Conservation (phyloP, 2,113 vertebrate species). For the Himantopus leucocephalus region DNA sequence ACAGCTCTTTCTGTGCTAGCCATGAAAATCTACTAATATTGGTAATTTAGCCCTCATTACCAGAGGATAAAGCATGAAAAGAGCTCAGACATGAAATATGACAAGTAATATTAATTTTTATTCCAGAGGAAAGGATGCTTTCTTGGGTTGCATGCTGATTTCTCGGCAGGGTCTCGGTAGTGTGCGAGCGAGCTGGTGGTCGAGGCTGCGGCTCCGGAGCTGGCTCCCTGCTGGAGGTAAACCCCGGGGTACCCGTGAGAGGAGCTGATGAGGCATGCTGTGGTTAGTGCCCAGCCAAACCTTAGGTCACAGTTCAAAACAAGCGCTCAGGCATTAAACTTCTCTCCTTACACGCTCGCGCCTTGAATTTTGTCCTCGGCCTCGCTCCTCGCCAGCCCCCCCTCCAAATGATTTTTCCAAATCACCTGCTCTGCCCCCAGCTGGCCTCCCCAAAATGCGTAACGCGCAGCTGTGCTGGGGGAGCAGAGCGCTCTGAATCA, state of each 20-base stretch:
- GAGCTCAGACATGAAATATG: slow-evolving; percentile 92
- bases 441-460: slow-evolving; percentile 27
- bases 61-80: slow-evolving; percentile 90
- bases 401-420: slow-evolving; percentile 52
- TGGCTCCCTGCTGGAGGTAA: slow-evolving; percentile 75
- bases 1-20: slow-evolving; percentile 91
- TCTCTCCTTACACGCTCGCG: slow-evolving; percentile 19
- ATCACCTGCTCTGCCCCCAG: slow-evolving; percentile 41
- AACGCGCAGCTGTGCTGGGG: neutral
- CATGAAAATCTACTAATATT: slow-evolving; percentile 93
- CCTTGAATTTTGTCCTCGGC: slow-evolving; percentile 29
- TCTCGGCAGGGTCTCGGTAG: slow-evolving; percentile 81
- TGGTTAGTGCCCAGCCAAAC: slow-evolving; percentile 80
- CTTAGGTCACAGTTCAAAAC: slow-evolving; percentile 77
- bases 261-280: slow-evolving; percentile 82
- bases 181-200: slow-evolving; percentile 74
- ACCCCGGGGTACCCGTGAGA: slow-evolving; percentile 74
- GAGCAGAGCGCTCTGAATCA: neutral
- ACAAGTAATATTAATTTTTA: slow-evolving; percentile 93
- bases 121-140: slow-evolving; percentile 87
- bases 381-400: neutral
- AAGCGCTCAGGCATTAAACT: slow-evolving; percentile 73
- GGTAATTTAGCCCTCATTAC: slow-evolving; percentile 91
- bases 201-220: slow-evolving; percentile 71
- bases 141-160: slow-evolving; percentile 86